Evolutionary conservation across 2,888 invertebrate genomes (phyloP), one percentile per base, ranked within the genome.

Genomic region (Prenolepis imparis): DNA sequence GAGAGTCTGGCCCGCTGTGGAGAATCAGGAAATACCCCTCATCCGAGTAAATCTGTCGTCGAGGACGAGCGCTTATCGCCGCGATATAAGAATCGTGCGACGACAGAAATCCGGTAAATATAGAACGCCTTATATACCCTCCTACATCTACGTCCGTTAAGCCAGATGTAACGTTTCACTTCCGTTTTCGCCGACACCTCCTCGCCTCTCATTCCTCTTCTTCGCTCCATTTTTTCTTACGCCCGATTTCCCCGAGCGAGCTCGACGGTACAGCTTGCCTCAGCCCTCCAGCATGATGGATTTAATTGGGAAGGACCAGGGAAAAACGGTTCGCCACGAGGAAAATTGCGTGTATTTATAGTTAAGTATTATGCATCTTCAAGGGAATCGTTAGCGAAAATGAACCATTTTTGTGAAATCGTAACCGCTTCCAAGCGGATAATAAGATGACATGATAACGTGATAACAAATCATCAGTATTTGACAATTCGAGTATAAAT

Each of bases 81-180:
- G 72, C 72, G 70, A 63, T 83, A 87, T 87, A 87, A 87, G 87
- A 90, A 91, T 91, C 88, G 84, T 87, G 85, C 90, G 90, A 89
- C 89, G 89, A 89, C 89, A 86, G 89, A 88, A 88, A 91, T 90
- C 84, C 83, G 90, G 85, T 93, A 93, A 92, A 93, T 93, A 92
- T 93, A 93, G 92, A 87, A 86, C 84, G 84, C 83, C 78, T 44
- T 82, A 75, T 87, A 82, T 48, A 44, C 64, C 39, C 41, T 66
- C 75, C 32, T 59, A 63, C 90, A 91, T 93, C 90, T 89, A 90
- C 75, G 89, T 87, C 89, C 88, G 90, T 92, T 92, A 92, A 91
- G 90, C 93, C 93, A 93, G 93, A 93, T 93, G 93, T 92, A 93
- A 93, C 92, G 88, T 92, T 93, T 93, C 92, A 91, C 93, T 93